Evolutionary conservation across 2,113 vertebrate genomes (phyloP).

Genomic region (Oreochromis niloticus): DNA sequence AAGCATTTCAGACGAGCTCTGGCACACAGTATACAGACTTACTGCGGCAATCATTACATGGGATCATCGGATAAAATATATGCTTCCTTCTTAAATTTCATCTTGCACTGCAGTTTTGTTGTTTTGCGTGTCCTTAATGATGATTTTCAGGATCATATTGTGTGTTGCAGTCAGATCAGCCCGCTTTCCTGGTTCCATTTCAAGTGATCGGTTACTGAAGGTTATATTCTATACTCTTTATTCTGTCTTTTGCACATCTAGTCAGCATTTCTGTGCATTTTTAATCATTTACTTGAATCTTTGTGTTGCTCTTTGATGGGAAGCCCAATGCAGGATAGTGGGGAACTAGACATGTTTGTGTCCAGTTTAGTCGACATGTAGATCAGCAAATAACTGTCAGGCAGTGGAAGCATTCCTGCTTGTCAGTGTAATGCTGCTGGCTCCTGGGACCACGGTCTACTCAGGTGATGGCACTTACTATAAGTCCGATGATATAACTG

Average conservation of each 20-base stretch:
- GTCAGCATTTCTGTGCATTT: background rate
- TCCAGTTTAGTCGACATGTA: background rate
- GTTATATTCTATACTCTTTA: background rate
- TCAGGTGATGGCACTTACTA: conserved; percentile 7
- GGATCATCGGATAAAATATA: background rate
- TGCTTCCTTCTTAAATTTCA: background rate
- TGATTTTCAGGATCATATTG: background rate
- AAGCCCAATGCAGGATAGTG: background rate
- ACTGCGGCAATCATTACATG: background rate
- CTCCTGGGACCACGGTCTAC: background rate
- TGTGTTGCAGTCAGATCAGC: background rate
- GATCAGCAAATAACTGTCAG: background rate
- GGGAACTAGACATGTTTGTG: background rate
- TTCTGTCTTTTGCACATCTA: background rate
- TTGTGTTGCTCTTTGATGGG: background rate
- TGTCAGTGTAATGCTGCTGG: background rate
- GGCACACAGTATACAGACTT: background rate
- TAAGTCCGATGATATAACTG: conserved; percentile 19
- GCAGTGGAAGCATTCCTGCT: background rate
- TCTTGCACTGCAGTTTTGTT: background rate
- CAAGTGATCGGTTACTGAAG: background rate
- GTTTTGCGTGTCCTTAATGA: background rate
- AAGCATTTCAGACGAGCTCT: background rate
- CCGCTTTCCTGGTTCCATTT: background rate
- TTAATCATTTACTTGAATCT: background rate